Base-by-base conservation (phyloP, 2,797 vertebrate species). In the Gymnothorax javanicus region DNA sequence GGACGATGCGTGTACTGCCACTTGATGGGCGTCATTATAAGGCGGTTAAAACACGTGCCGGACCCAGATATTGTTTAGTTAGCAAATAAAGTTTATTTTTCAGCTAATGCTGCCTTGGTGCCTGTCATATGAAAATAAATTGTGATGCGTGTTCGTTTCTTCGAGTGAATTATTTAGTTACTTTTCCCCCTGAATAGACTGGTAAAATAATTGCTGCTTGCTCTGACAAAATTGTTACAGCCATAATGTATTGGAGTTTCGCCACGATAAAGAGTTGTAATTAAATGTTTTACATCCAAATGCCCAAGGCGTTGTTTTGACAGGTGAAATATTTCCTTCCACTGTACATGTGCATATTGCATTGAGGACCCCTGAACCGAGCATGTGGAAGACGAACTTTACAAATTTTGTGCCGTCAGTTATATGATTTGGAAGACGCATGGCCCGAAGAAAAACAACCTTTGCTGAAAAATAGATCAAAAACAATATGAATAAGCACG, bases 251-350 rank as follows among this genome's bases (percentile, higher is more conserved):
- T 56, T 81, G 77, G 77, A 52, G 52, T 56, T 54, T 56, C 15
- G 52, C 23, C 52, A 54, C 50, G 17, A 20, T 54, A n/a, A 8
- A 81, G 50, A 54, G 43, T 54, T 54, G 50, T 56, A 9, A 17
- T 20, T 56, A 52, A 54, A 79, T 75, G 75, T 79, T 79, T 75
- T 79, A 79, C 33, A 81, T 81, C 52, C 23, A 50, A 81, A 52
- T 7, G 77, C 77, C 20, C n/a, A 56, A n/a, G 77, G 52, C 77
- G 50, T 81, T 43, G 50, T 77, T 81, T 56, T 81, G 77, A 81
- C 77, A 54, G 77, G 50, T 54, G 77, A 81, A 81, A 81, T 81
- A 79, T 79, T 79, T 79, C 56, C 77, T n/a, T 56, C 77, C 50
- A 5, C 17, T 81, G 77, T 43, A 43, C 20, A 20, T n/a, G 20